These are phyloP conservation scores for Acromyrmex charruanus DNA, from an alignment of 1,140 invertebrate genomes.

Conservation along the genomic window DNA sequence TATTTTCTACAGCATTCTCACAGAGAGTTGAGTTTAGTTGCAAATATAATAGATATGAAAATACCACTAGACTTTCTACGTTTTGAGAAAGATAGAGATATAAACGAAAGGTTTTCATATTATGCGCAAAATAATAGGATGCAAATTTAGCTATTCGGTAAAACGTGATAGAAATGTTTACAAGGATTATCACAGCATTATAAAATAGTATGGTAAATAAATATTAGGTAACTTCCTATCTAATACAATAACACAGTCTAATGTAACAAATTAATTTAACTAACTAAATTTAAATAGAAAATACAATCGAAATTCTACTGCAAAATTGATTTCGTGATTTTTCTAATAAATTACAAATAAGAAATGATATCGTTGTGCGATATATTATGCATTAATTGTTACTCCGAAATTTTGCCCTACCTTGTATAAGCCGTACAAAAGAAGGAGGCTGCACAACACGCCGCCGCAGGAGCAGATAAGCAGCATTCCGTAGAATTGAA, in stretches of 20 bases:
- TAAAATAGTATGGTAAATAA: not conserved
- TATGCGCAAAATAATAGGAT: not conserved
- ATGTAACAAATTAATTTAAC: not conserved
- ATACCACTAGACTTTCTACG: not conserved
- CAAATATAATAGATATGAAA: constrained; percentile 29
- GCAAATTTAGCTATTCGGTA: not conserved
- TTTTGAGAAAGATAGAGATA: not conserved
- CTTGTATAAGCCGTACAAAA: constrained; percentile 86
- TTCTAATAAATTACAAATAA: not conserved
- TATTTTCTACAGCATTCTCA: constrained; percentile 16
- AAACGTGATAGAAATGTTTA: constrained; percentile 6
- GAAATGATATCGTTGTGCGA: not conserved
- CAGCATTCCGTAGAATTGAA: constrained; percentile 85
- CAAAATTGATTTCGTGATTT: not conserved
- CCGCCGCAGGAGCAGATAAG: constrained; percentile 85
- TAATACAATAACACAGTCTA: not conserved
- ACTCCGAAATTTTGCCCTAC: constrained; percentile 78
- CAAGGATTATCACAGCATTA: not conserved
- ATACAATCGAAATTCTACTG: not conserved
- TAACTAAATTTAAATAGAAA: not conserved
- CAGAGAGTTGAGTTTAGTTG: constrained; percentile 22
- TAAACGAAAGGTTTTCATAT: not conserved
- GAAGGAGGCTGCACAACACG: constrained; percentile 85
- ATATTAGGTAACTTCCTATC: not conserved
- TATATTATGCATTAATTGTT: not conserved